Evolutionary conservation across 2,113 vertebrate genomes (phyloP).

Genomic region (Sarotherodon lohbergeri): DNA sequence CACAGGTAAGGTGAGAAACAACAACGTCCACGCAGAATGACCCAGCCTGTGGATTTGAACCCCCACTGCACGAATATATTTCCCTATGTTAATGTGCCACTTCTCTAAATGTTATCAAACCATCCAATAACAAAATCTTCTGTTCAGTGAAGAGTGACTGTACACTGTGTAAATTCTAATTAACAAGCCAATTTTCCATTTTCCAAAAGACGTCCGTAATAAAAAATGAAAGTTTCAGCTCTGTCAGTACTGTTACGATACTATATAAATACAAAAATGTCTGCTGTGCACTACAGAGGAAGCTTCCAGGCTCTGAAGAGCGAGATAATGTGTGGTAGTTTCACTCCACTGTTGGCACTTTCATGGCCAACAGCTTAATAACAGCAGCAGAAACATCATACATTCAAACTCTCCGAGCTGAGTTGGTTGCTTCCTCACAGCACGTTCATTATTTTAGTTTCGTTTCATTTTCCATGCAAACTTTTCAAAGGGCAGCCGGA

Average conservation of each 20-base stretch:
- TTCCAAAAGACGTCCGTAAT: neutral
- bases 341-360: neutral
- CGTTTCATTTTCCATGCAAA: constrained; percentile 5
- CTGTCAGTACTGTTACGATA: neutral
- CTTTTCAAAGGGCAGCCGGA: neutral
- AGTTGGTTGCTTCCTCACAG: neutral
- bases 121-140: neutral
- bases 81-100: neutral
- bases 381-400: neutral
- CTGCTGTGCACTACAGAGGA: constrained; percentile 1
- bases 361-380: neutral
- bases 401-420: neutral
- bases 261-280: constrained; percentile 11
- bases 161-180: neutral
- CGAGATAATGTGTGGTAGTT: neutral
- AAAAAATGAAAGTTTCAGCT: neutral
- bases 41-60: neutral
- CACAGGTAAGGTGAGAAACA: neutral
- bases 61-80: neutral
- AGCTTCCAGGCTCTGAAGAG: constrained; percentile 11
- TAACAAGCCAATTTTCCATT: neutral
- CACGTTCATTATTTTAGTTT: constrained; percentile 13
- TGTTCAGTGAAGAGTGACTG: neutral
- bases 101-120: neutral
- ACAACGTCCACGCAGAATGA: neutral